Evolutionary conservation across 2,797 vertebrate genomes (phyloP).

Genomic region (Serranus cabrilla): DNA sequence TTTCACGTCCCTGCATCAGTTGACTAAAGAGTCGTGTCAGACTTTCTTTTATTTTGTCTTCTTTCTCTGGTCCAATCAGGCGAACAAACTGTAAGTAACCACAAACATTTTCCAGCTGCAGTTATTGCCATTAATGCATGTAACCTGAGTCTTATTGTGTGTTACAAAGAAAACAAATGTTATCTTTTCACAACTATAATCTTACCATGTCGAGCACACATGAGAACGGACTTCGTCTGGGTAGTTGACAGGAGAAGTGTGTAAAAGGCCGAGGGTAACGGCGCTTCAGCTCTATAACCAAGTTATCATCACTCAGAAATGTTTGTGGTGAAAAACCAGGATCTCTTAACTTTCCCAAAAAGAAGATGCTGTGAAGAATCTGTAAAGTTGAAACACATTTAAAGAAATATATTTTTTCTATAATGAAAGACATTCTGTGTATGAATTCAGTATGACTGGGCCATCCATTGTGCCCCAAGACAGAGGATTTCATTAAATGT

Average conservation of each 20-base stretch:
- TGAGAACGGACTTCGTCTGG: slow-evolving; percentile 47
- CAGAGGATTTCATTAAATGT: background rate
- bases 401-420: background rate
- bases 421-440: too few relatives aligned
- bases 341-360: background rate
- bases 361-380: slow-evolving; percentile 64
- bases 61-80: fast-evolving
- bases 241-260: background rate
- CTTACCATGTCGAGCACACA: slow-evolving; percentile 59
- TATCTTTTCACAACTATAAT: background rate
- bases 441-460: background rate
- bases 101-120: background rate
- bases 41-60: fast-evolving
- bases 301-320: fast-evolving
- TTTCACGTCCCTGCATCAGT: fast-evolving
- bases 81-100: slow-evolving; percentile 21
- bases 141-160: too few relatives aligned
- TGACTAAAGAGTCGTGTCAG: fast-evolving
- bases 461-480: background rate
- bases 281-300: fast-evolving
- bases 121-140: background rate
- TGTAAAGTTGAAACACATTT: slow-evolving; percentile 11
- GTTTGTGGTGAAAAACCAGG: fast-evolving
- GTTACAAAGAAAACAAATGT: too few relatives aligned
- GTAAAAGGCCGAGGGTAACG: fast-evolving